phyloP scores from a whole-genome alignment of 2,888 invertebrate genomes.

The Aspidapion aeneum region DNA sequence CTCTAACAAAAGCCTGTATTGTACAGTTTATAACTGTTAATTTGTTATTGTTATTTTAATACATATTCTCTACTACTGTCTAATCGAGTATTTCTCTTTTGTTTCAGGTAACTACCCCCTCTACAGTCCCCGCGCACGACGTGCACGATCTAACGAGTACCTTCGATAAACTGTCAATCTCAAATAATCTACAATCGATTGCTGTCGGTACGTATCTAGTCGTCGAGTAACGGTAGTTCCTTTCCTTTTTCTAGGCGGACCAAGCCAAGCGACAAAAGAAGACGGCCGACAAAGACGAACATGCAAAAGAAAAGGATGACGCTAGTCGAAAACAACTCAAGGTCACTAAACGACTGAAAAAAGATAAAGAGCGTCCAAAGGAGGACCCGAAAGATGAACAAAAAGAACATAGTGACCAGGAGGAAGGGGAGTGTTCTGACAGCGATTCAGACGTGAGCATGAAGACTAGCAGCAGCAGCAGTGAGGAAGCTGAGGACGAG shows the following conservation, averaged over 20 bases:
- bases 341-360: not conserved
- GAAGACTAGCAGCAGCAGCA: not conserved
- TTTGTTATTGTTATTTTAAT: too few relatives aligned
- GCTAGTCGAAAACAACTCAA: too few relatives aligned
- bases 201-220: constrained; percentile 53
- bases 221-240: constrained; percentile 38
- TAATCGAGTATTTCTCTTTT: constrained; percentile 11
- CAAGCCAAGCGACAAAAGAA: constrained; percentile 33
- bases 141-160: constrained; percentile 45
- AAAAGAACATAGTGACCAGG: constrained; percentile 41
- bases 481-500: constrained; percentile 27
- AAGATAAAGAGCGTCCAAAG: constrained; percentile 8
- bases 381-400: constrained; percentile 21
- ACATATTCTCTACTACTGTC: too few relatives aligned
- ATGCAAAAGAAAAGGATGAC: too few relatives aligned
- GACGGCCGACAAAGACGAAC: not conserved
- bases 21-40: too few relatives aligned
- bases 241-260: constrained; percentile 48
- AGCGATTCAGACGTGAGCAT: too few relatives aligned
- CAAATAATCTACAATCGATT: constrained; percentile 50
- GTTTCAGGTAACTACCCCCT: constrained; percentile 47
- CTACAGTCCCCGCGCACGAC: too few relatives aligned
- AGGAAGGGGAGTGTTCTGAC: constrained; percentile 67
- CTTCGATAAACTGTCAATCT: constrained; percentile 47
- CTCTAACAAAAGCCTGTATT: too few relatives aligned